phyloP scores from a whole-genome alignment of 2,888 invertebrate genomes.

The Ommatoiulus sabulosus region DNA sequence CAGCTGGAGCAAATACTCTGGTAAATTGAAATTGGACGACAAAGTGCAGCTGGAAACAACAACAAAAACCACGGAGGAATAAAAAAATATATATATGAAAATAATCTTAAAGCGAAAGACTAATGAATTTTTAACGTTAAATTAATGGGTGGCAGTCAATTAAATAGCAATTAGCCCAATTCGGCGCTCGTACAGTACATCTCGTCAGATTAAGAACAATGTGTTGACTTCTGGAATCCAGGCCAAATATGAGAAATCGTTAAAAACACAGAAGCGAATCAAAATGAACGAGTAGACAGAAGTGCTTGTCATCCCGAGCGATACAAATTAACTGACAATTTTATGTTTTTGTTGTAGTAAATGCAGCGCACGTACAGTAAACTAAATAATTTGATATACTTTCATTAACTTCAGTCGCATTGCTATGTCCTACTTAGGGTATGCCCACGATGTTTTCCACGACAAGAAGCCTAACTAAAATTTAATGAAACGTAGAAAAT shows the following conservation, averaged over 20 bases:
- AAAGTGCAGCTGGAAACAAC: neutral
- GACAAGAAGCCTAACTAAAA: neutral
- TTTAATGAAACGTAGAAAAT: neutral
- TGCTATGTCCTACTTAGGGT: neutral
- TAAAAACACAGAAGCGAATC: neutral
- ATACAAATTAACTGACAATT: neutral
- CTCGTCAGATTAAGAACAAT: neutral
- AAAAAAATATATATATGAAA: neutral
- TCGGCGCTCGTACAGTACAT: neutral
- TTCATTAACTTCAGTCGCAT: neutral
- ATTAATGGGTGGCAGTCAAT: conserved; percentile 41
- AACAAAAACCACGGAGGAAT: neutral
- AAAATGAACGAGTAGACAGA: neutral
- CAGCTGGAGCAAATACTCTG: conserved; percentile 20
- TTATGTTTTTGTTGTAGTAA: neutral
- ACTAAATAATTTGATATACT: neutral
- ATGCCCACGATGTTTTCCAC: neutral
- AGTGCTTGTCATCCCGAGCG: neutral
- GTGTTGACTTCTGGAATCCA: neutral
- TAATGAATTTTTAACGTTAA: conserved; percentile 48
- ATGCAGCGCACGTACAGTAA: neutral
- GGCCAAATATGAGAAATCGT: conserved; percentile 27
- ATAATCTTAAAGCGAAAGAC: neutral
- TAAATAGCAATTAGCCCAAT: conserved; percentile 5
- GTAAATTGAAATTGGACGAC: neutral